Conservation (phyloP, 92 coral and sea anemone genomes). For the Epizoanthus illoricatus region DNA sequence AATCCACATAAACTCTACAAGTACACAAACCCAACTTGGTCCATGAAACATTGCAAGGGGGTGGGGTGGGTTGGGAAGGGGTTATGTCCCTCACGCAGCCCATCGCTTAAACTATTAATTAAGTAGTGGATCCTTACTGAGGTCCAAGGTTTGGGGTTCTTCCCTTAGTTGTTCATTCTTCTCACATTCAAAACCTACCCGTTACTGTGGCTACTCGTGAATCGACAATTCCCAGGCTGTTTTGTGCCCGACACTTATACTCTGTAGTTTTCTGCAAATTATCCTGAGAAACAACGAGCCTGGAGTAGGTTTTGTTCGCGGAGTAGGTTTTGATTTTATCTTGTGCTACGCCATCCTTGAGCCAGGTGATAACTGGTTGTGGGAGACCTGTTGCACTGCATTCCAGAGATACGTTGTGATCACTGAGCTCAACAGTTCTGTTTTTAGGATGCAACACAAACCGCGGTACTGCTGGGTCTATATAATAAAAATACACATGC, state of each 20-base stretch:
- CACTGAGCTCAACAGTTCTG: background rate
- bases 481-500: background rate
- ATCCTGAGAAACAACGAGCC: slow-evolving; percentile 1
- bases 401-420: background rate
- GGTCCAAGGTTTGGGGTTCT: too few species aligned
- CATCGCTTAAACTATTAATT: too few species aligned
- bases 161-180: too few species aligned
- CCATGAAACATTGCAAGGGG: too few species aligned
- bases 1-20: too few species aligned
- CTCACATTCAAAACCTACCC: background rate
- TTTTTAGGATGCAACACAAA: slow-evolving; percentile 30
- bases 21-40: too few species aligned
- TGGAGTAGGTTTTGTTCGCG: background rate
- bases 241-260: too few species aligned
- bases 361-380: slow-evolving; percentile 42
- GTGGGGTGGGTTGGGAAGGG: too few species aligned
- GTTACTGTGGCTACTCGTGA: background rate
- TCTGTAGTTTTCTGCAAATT: background rate
- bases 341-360: slow-evolving; percentile 21
- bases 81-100: too few species aligned
- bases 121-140: too few species aligned
- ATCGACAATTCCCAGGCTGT: background rate
- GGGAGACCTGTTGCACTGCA: slow-evolving; percentile 51
- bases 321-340: background rate
- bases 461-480: slow-evolving; percentile 23